Conservation (phyloP, 2,888 invertebrate genomes). For the Napeogenes inachia region DNA sequence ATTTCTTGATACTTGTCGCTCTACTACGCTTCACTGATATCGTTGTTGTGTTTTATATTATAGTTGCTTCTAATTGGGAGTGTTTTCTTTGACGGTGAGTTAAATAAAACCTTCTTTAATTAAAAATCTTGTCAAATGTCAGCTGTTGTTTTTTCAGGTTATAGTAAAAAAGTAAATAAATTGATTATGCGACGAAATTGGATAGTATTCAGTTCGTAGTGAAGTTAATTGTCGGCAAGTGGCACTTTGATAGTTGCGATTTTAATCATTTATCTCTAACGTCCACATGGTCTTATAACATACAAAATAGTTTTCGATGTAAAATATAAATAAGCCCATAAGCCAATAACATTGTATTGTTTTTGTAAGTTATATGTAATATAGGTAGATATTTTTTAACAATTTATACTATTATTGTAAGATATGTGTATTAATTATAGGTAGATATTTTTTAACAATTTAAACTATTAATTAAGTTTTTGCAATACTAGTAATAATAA, state of each 20-base stretch:
- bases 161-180: constrained; percentile 27
- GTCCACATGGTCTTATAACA: constrained; percentile 18
- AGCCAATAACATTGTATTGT: too few species aligned
- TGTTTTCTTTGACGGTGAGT: constrained; percentile 29
- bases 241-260: constrained; percentile 14
- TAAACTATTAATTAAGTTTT: too few species aligned
- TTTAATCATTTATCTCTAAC: constrained; percentile 9
- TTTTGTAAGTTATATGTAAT: too few species aligned
- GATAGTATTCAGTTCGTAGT: constrained; percentile 11
- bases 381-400: too few species aligned
- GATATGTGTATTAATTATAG: too few species aligned
- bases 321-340: too few species aligned
- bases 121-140: constrained; percentile 15
- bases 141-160: constrained; percentile 29
- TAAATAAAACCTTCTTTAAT: constrained; percentile 11
- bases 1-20: constrained; percentile 47
- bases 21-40: constrained; percentile 35
- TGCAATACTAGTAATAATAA: too few species aligned
- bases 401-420: too few species aligned
- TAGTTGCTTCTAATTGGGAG: constrained; percentile 23
- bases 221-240: constrained; percentile 8
- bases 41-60: constrained; percentile 23
- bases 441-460: too few species aligned
- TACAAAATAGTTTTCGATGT: too few species aligned
- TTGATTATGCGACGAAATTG: constrained; percentile 17